Conservation (phyloP, 2,797 vertebrate species). For the Lophius americanus region DNA sequence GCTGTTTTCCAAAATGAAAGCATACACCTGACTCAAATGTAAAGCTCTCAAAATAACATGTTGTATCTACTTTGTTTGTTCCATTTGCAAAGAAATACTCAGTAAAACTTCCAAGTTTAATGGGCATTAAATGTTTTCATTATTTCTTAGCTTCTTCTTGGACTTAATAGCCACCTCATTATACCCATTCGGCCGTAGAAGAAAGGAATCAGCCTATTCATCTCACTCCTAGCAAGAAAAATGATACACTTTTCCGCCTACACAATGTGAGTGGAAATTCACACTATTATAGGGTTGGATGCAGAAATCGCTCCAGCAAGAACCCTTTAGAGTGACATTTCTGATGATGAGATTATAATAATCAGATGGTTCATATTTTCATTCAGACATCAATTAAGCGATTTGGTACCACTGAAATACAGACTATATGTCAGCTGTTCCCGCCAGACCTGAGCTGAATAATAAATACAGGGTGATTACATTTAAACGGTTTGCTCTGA, state of each 20-base stretch:
- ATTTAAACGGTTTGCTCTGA: conserved; percentile 6
- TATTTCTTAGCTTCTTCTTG: not conserved
- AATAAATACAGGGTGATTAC: conserved; percentile 20
- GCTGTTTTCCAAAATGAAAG: not conserved
- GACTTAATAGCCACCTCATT: not conserved
- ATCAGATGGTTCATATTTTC: not conserved
- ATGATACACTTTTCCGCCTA: too few relatives aligned
- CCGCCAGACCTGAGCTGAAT: not conserved
- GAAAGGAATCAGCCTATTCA: not conserved
- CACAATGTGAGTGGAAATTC: not conserved
- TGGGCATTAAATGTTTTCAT: not conserved
- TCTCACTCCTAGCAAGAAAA: not conserved
- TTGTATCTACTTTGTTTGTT: not conserved
- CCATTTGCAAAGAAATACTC: not conserved
- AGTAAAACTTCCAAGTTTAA: not conserved
- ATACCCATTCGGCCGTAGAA: too few relatives aligned
- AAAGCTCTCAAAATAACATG: not conserved
- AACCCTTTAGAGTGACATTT: not conserved
- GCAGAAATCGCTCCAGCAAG: not conserved
- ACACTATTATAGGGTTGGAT: not conserved
- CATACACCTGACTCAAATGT: not conserved
- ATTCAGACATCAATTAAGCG: conserved; percentile 1
- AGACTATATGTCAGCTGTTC: not conserved
- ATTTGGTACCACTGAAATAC: conserved; percentile 1
- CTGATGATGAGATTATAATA: not conserved